Evolutionary conservation across 2,888 invertebrate genomes (phyloP).

Genomic region (Minunthozetes semirufus): DNA sequence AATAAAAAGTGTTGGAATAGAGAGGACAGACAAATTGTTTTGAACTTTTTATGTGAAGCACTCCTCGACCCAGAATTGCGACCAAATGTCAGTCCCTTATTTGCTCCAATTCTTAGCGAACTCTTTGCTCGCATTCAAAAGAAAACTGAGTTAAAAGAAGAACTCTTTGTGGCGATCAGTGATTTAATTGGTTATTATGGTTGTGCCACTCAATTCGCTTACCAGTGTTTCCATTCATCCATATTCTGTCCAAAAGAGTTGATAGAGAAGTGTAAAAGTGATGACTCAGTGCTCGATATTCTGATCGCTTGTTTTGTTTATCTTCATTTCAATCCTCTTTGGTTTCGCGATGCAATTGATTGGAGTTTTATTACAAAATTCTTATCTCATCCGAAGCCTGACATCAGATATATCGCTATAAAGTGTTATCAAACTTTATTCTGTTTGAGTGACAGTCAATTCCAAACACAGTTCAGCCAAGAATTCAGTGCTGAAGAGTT

Average conservation of each 20-base stretch:
- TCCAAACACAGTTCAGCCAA: background rate
- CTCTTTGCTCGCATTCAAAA: conserved; percentile 4
- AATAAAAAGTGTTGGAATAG: background rate
- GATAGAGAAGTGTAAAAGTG: background rate
- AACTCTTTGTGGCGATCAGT: conserved; percentile 31
- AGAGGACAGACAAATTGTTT: background rate
- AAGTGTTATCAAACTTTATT: conserved; percentile 29
- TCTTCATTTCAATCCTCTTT: conserved; percentile 31
- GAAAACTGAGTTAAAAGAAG: background rate
- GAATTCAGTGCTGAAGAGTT: conserved; percentile 2
- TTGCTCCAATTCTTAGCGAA: conserved; percentile 30
- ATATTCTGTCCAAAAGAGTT: background rate
- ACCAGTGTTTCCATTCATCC: conserved; percentile 23
- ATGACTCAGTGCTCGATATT: conserved; percentile 10
- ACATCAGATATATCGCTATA: conserved; percentile 3
- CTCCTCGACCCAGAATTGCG: background rate
- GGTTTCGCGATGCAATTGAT: conserved; percentile 27
- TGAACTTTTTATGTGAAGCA: conserved; percentile 3
- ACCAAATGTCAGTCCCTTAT: background rate
- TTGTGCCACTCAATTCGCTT: conserved; percentile 34
- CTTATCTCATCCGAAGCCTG: conserved; percentile 12
- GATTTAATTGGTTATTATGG: conserved; percentile 32
- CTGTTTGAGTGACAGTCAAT: background rate
- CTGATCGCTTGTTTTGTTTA: conserved; percentile 22
- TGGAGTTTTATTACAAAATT: conserved; percentile 29